Base-by-base conservation (phyloP, 2,113 vertebrate species). In the Dromiciops gliroides region DNA sequence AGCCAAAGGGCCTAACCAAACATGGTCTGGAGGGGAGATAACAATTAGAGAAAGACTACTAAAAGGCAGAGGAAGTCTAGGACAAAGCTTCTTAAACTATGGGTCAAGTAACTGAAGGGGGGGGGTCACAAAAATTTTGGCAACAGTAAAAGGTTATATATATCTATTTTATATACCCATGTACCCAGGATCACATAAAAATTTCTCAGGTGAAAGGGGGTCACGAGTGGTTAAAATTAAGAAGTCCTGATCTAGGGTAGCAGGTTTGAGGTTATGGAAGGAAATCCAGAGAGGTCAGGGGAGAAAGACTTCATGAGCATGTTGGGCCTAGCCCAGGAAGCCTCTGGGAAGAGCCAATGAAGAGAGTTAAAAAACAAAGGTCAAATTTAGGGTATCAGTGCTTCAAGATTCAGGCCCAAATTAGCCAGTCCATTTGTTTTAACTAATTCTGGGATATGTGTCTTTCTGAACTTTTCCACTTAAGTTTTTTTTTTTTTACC, bases 1-100 rank as follows among this genome's bases (percentile, higher is more conserved):
- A 91, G n/a, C 31, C 25, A 11, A 37, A 2, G 90, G 92, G 60
- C 12, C 52, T 49, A 50, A 50, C 1, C 16, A 91, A 50, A 94
- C 96, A 37, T 56, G n/a, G 48, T 97, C 53, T 94, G 90, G 94
- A 94, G 90, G 9, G 8, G 24, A 94, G 31, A 60, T 11, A 16
- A 89, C 51, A 88, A 53, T 89, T 83, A 83, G 25, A 16, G 5
- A 50, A 83, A 95, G 67, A 26, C 94, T 49, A 50, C 53, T 31
- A 93, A 60, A 92, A 50, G 75, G 25, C 52, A 49, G 16, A 9
- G 90, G 94, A 25, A 89, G 48, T 23, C 31, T 53, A 10, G 19
- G 44, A 95, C n/a, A n/a, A n/a, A n/a, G n/a, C n/a, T n/a, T n/a
- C n/a, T n/a, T n/a, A n/a, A n/a, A n/a, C n/a, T n/a, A n/a, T n/a